Conservation (phyloP, 2,888 invertebrate species). For the Drosophila putrida region DNA sequence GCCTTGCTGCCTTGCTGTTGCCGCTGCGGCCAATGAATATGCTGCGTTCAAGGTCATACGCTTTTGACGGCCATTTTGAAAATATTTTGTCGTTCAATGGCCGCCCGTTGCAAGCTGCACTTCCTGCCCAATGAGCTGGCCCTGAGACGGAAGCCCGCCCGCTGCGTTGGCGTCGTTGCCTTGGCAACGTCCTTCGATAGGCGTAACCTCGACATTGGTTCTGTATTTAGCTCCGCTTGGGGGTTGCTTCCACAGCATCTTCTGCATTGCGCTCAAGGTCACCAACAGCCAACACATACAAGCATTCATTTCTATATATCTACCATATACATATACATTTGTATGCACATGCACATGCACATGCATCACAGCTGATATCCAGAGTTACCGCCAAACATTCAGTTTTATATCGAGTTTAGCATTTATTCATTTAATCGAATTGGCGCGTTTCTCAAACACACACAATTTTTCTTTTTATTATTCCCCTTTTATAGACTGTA, state of each 20-base stretch:
- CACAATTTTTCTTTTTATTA: background rate
- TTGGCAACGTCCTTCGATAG: constrained; percentile 74
- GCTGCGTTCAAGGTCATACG: constrained; percentile 77
- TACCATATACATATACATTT: constrained; percentile 3
- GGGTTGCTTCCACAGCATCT: constrained; percentile 62
- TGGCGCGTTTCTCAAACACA: constrained; percentile 30
- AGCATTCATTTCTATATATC: background rate
- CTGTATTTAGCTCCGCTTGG: constrained; percentile 45
- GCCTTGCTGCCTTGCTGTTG: background rate
- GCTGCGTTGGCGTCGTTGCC: constrained; percentile 58
- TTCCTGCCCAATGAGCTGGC: constrained; percentile 76
- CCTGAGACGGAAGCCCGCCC: constrained; percentile 56
- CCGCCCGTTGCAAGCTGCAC: constrained; percentile 68
- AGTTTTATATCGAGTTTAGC: constrained; percentile 18
- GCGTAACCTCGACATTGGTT: constrained; percentile 83
- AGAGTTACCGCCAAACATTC: constrained; percentile 46
- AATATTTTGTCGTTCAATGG: constrained; percentile 63
- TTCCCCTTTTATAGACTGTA: constrained; percentile 25
- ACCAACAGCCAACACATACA: constrained; percentile 2
- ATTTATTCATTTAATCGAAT: constrained; percentile 4
- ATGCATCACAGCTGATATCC: constrained; percentile 52
- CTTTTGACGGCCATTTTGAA: constrained; percentile 77
- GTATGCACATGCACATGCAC: constrained; percentile 4
- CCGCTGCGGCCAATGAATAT: constrained; percentile 66
- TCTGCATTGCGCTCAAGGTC: constrained; percentile 52